Evolutionary conservation across 2,888 invertebrate genomes (phyloP).

Genomic region (Tillus elongatus): DNA sequence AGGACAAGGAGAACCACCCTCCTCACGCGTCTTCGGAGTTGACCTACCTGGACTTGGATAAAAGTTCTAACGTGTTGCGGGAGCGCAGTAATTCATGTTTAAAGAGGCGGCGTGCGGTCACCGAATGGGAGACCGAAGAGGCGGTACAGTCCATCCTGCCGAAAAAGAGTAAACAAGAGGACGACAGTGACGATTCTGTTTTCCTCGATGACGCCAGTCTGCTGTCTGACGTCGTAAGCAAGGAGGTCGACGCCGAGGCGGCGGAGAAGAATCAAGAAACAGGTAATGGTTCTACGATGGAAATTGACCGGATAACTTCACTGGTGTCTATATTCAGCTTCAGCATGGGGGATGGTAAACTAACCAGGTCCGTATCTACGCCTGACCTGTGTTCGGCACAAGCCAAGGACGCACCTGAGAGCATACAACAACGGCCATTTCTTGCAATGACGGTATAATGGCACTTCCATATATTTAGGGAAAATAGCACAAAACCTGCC

Average conservation of each 20-base stretch:
- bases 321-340: slow-evolving; percentile 52
- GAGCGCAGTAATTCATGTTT: slow-evolving; percentile 36
- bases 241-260: slow-evolving; percentile 16
- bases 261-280: background rate
- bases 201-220: slow-evolving; percentile 40
- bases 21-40: slow-evolving; percentile 34
- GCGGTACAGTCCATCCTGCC: slow-evolving; percentile 47
- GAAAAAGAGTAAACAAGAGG: slow-evolving; percentile 38
- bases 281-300: slow-evolving; percentile 41
- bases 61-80: slow-evolving; percentile 34
- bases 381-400: slow-evolving; percentile 48
- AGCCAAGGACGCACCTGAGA: slow-evolving; percentile 42
- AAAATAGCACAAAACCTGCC: too few relatives aligned
- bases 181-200: slow-evolving; percentile 39
- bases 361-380: slow-evolving; percentile 44
- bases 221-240: slow-evolving; percentile 37
- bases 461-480: too few relatives aligned
- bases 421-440: slow-evolving; percentile 43
- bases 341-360: slow-evolving; percentile 37
- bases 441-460: slow-evolving; percentile 48
- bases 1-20: slow-evolving; percentile 43
- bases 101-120: slow-evolving; percentile 43
- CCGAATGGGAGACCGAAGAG: slow-evolving; percentile 49
- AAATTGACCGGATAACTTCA: slow-evolving; percentile 51
- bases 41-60: slow-evolving; percentile 45